Evolutionary conservation across 2,888 invertebrate genomes (phyloP).

Genomic region (Xanthorhoe spadicearia): DNA sequence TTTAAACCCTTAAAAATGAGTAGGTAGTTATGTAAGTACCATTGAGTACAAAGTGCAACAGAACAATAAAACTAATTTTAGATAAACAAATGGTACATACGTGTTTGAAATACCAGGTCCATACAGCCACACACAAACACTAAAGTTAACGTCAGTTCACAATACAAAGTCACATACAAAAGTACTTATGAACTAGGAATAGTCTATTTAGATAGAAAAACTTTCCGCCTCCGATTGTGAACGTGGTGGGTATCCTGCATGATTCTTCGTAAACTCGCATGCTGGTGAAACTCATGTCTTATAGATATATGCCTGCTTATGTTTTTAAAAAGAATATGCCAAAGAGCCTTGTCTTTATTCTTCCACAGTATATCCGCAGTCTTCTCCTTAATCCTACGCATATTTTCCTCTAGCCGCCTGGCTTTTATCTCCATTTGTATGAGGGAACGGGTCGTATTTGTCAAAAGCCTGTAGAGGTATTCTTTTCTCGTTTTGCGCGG

Average conservation of each 20-base stretch:
- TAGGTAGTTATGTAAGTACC: too few species aligned
- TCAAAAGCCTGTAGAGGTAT: constrained; percentile 82
- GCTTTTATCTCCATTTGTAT: constrained; percentile 86
- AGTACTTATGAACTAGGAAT: constrained; percentile 48
- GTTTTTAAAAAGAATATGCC: constrained; percentile 83
- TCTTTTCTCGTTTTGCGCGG: constrained; percentile 77
- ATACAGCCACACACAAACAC: constrained; percentile 51
- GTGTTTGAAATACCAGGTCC: constrained; percentile 57
- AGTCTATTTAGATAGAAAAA: constrained; percentile 59
- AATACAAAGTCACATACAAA: constrained; percentile 56
- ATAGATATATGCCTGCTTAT: constrained; percentile 82
- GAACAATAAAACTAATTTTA: constrained; percentile 32
- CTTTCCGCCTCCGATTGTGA: constrained; percentile 66
- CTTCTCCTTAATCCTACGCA: constrained; percentile 84
- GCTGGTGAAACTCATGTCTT: constrained; percentile 81
- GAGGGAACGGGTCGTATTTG: constrained; percentile 83
- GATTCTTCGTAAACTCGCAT: constrained; percentile 76
- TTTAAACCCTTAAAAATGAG: constrained; percentile 48
- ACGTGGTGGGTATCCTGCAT: constrained; percentile 71
- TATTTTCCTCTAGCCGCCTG: constrained; percentile 83
- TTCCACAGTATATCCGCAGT: constrained; percentile 84
- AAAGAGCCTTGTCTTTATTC: constrained; percentile 82
- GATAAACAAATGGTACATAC: constrained; percentile 61
- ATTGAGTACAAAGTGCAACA: background rate
- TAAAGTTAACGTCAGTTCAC: constrained; percentile 67